phyloP scores from a whole-genome alignment of 1,140 invertebrate species.

The Pachyrhynchus sulphureomaculatus region DNA sequence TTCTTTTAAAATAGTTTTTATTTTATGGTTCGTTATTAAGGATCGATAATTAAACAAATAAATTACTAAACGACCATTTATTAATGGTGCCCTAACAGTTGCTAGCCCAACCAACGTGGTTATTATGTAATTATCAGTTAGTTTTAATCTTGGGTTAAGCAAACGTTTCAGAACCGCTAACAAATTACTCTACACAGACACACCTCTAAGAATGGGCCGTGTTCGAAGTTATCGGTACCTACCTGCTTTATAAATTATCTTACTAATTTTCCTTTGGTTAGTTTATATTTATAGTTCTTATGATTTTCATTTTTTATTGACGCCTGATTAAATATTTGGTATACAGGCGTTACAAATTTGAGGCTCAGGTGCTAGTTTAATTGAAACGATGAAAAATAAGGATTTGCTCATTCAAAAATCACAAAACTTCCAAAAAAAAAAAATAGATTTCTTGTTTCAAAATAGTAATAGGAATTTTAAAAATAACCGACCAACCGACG shows the following conservation, averaged over 20 bases:
- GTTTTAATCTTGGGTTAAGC: slow-evolving; percentile 53
- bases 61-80: slow-evolving; percentile 53
- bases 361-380: too few species aligned
- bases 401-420: too few species aligned
- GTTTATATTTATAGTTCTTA: slow-evolving; percentile 15
- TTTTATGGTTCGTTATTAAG: slow-evolving; percentile 39
- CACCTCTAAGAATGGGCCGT: slow-evolving; percentile 30
- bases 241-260: slow-evolving; percentile 38
- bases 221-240: slow-evolving; percentile 24
- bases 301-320: slow-evolving; percentile 17
- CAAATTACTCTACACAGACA: slow-evolving; percentile 46
- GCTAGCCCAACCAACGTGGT: slow-evolving; percentile 48
- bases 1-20: slow-evolving; percentile 12
- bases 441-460: too few species aligned
- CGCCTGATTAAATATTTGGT: neutral
- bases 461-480: too few species aligned
- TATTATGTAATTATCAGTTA: slow-evolving; percentile 55
- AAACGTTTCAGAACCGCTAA: slow-evolving; percentile 50
- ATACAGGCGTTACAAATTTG: too few species aligned
- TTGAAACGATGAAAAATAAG: too few species aligned
- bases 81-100: slow-evolving; percentile 52
- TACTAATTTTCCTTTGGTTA: slow-evolving; percentile 34
- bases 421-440: too few species aligned
- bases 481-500: too few species aligned
- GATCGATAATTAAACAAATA: slow-evolving; percentile 55